phyloP scores from a whole-genome alignment of 2,797 vertebrate species.

The Oryzias dopingdopingensis region DNA sequence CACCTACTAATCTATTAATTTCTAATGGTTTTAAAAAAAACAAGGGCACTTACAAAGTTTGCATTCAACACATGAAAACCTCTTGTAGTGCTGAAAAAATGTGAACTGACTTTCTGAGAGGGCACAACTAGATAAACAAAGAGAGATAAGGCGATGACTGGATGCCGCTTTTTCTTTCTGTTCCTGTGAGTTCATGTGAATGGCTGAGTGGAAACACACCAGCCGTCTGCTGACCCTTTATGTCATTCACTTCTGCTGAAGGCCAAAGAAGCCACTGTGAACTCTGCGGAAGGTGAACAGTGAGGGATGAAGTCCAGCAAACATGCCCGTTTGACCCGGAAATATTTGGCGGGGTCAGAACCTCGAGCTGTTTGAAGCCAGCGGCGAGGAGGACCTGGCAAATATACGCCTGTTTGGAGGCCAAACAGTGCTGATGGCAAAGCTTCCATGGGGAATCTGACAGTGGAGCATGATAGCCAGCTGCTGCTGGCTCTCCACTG shows the following conservation, averaged over 20 bases:
- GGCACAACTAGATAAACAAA: constrained; percentile 6
- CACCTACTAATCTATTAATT: constrained; percentile 17
- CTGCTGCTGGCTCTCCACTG: constrained; percentile 43
- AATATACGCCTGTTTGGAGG: constrained; percentile 71
- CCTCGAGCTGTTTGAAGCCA: constrained; percentile 56
- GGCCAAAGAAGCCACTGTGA: constrained; percentile 46
- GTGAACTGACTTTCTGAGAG: constrained; percentile 26
- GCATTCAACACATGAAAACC: constrained; percentile 6
- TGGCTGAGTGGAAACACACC: constrained; percentile 44
- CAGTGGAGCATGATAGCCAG: constrained; percentile 64
- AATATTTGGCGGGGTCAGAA: constrained; percentile 58
- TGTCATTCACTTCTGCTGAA: constrained; percentile 49
- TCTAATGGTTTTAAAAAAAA: constrained; percentile 19
- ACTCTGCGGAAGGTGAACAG: constrained; percentile 36
- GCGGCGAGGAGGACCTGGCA: constrained; percentile 55
- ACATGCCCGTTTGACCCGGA: constrained; percentile 73
- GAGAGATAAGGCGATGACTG: constrained; percentile 29
- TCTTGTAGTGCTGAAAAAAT: constrained; percentile 5
- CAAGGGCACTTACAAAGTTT: constrained; percentile 5
- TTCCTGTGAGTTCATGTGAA: constrained; percentile 11
- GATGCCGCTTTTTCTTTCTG: constrained; percentile 22
- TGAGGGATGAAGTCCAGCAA: constrained; percentile 50
- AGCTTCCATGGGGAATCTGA: constrained; percentile 79
- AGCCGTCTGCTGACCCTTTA: constrained; percentile 26
- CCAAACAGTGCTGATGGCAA: constrained; percentile 74